phyloP scores from a whole-genome alignment of 2,888 invertebrate species.

The Lamellibrachia satsuma region DNA sequence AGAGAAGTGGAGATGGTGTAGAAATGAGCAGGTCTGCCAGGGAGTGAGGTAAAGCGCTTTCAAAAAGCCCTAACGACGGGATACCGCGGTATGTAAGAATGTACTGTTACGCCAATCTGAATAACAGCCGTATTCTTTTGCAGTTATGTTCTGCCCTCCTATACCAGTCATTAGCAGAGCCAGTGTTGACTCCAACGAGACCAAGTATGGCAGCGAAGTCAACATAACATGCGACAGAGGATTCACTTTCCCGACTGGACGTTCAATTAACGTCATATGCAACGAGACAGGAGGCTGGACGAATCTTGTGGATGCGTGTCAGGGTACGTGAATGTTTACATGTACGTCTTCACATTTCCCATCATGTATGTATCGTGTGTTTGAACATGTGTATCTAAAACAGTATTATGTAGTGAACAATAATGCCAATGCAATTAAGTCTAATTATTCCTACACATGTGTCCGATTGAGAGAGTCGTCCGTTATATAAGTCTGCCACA shows the following conservation, averaged over 20 bases:
- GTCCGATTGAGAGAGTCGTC: too few relatives aligned
- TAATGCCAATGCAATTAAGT: too few relatives aligned
- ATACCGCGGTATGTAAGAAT: too few relatives aligned
- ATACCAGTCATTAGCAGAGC: background rate
- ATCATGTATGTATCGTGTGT: background rate
- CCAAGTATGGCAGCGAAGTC: background rate
- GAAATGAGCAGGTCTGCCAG: too few relatives aligned
- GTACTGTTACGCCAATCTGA: background rate
- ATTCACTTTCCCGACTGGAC: background rate
- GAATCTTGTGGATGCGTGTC: background rate
- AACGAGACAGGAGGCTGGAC: background rate
- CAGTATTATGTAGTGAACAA: too few relatives aligned
- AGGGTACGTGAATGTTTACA: background rate
- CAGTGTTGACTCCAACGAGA: background rate
- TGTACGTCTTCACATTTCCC: background rate
- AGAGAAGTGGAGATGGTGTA: too few relatives aligned
- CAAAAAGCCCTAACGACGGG: too few relatives aligned
- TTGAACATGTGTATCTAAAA: too few relatives aligned
- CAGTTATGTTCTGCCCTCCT: slow-evolving; percentile 42
- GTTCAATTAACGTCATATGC: background rate
- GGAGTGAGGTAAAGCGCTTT: too few relatives aligned
- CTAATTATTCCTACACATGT: too few relatives aligned
- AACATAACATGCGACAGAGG: background rate
- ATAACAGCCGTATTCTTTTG: background rate
- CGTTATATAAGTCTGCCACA: too few relatives aligned